phyloP scores from a whole-genome alignment of 2,113 vertebrate genomes.

The Coreoperca whiteheadi region DNA sequence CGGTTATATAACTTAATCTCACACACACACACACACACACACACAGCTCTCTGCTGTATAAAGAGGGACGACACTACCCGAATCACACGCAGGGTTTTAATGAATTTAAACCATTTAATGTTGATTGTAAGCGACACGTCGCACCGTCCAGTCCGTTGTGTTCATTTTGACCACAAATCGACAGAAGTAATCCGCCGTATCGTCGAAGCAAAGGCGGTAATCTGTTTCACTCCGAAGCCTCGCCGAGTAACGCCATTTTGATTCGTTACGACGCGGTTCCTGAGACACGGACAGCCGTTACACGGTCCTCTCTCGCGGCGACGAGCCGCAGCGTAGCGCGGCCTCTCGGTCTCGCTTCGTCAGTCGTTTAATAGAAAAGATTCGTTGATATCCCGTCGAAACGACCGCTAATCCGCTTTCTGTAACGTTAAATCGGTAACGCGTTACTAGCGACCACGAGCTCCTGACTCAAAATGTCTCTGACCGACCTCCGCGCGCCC shows the following conservation, averaged over 20 bases:
- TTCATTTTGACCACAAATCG: no score
- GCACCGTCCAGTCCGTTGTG: not conserved
- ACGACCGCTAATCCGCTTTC: slow-evolving; percentile 45
- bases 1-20: slow-evolving; percentile 56
- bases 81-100: not conserved
- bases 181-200: not conserved
- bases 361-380: no score
- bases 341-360: accelerated
- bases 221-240: slow-evolving; percentile 9
- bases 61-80: not conserved
- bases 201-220: not conserved
- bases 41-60: not conserved
- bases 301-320: slow-evolving; percentile 6
- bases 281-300: not conserved
- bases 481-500: slow-evolving; percentile 52
- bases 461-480: slow-evolving; percentile 29
- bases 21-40: not conserved
- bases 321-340: not conserved
- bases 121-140: not conserved
- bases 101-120: not conserved
- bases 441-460: slow-evolving; percentile 35
- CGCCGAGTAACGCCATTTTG: slow-evolving; percentile 41
- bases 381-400: not conserved
- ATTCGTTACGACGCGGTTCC: slow-evolving; percentile 9
- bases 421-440: slow-evolving; percentile 47